Evolutionary conservation across 1,140 invertebrate genomes (phyloP), one percentile per base, ranked within the genome.

Genomic region (Glossosoma conforme): DNA sequence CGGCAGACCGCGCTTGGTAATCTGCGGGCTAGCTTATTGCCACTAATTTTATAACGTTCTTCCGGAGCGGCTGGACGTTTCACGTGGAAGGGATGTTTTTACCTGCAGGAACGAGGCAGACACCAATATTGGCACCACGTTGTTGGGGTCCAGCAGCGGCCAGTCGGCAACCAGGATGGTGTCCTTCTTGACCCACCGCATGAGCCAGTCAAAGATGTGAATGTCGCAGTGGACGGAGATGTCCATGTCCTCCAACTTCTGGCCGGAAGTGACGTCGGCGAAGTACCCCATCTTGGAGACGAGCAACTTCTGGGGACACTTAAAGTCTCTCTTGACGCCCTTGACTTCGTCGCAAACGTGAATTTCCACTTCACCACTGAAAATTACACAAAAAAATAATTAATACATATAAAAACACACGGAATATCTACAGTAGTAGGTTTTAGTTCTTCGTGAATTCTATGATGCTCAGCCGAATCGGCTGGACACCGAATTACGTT

Each of bases 191-290:
- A 95, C 88, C 90, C 93, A 97, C 56, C 85, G 81, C 85, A 97
- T 93, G n/a, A 97, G 70, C 93, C 93, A 97, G 57, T 97, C 92
- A 67, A 97, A 97, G n/a, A 80, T 79, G 64, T 78, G 83, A 37
- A 97, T 86, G 70, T 97, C 93, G 66, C 93, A 96, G 66, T 97
- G 92, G 1, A 96, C 92, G 0, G 92, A 94, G 57, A 97, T 95
- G 61, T 97, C 93, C 78, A 96, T 94, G 59, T 95, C 92, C 65
- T 93, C 90, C n/a, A 93, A 64, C 36, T 83, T 79, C 69, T 92
- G 89, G 6, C 89, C 87, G 5, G 84, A 79, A 0, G 88, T 90
- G 0, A 92, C 85, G 64, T 93, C 87, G 17, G 89, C 87, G 72
- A 96, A 97, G 68, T 96, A 97, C 28, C 89, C 89, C 91, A 97